Base-by-base conservation (phyloP, 2,888 invertebrate genomes). In the Macroteleia sp. region DNA sequence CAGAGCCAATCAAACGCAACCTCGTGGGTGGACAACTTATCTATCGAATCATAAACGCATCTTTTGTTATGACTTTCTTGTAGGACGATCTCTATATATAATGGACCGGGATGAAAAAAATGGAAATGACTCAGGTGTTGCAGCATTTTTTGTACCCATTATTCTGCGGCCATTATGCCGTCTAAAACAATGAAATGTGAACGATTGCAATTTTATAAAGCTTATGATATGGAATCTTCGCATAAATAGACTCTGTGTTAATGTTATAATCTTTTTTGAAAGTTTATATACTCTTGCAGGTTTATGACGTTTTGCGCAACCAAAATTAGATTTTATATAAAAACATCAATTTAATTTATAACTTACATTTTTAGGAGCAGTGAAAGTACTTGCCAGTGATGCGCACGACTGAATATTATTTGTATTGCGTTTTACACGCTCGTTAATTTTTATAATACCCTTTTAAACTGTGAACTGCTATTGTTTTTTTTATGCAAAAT, bases 21-120 rank as follows among this genome's bases (percentile, higher is more conserved):
- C 74, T 20, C 39, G 77, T 74, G 77, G 62, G 75, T 80, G 77
- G 77, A 77, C 73, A 73, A 69, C 52, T 73, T 73, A 69, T 73
- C 73, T 73, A 62, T 62, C 50, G 52, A 36, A 71, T 61, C 66
- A 39, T 71, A 44, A 71, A 61, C 73, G 78, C 69, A 79, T 77
- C 79, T 67, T 75, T 69, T 69, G 69, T 69, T 69, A n/a, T 36
- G 16, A 20, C 69, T 75, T 75, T 75, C 67, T 54, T 75, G 69
- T 62, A 56, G 62, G 62, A 50, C 62, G 73, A 46, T 22, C 70
- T 54, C 52, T 52, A 46, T 44, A 32, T 25, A 62, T 20, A 56
- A 67, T 64, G 57, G 41, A 17, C 17, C 39, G 50, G 46, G 44
- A 61, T 54, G 54, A 62, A 64, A 70, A 76, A 76, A 69, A 76